These are phyloP conservation scores for Tachystola acroxantha DNA, from an alignment of 2,888 invertebrate species.

Conservation along the genomic window DNA sequence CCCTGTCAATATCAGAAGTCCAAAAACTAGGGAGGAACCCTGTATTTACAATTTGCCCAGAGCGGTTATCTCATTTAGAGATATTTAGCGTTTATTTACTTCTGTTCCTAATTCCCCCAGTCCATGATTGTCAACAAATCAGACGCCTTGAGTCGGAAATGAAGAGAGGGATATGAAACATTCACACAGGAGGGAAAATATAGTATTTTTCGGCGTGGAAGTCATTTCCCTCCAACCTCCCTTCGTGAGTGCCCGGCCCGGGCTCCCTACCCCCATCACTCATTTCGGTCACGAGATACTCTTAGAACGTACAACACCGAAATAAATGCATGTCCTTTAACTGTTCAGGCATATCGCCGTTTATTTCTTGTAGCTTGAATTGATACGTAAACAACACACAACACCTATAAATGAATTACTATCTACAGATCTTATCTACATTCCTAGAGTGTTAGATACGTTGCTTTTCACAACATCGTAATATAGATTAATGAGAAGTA, in stretches of 20 bases:
- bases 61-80: no score
- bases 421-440: no score
- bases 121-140: slow-evolving; percentile 5
- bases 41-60: no score
- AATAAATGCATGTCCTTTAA: slow-evolving; percentile 3
- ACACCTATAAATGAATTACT: no score
- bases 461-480: no score
- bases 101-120: slow-evolving; percentile 1
- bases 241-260: no score
- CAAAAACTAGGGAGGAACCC: no score
- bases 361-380: background rate
- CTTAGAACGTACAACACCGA: slow-evolving; percentile 11
- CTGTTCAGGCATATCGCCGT: background rate
- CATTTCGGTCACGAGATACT: slow-evolving; percentile 40
- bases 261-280: slow-evolving; percentile 30
- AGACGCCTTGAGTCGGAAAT: slow-evolving; percentile 3
- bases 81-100: no score
- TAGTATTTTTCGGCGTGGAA: slow-evolving; percentile 32
- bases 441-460: no score
- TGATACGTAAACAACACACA: no score
- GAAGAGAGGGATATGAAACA: slow-evolving; percentile 9
- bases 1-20: no score
- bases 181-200: slow-evolving; percentile 20
- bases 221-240: slow-evolving; percentile 28
- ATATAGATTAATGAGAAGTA: no score